phyloP scores from a whole-genome alignment of 2,888 invertebrate species.

The Erebia palarica region DNA sequence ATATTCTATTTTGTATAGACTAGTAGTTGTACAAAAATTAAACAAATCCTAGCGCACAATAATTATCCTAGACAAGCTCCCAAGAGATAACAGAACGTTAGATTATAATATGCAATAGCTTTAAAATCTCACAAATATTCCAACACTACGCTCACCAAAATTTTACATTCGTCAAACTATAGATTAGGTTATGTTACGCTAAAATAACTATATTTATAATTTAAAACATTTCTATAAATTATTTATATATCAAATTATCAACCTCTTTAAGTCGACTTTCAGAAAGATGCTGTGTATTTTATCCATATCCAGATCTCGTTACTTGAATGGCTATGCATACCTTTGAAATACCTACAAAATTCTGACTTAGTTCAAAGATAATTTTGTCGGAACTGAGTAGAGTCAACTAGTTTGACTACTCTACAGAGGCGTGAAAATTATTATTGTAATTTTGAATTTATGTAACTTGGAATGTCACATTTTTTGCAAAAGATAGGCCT shows the following conservation, averaged over 20 bases:
- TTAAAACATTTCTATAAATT: conserved; percentile 35
- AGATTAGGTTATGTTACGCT: conserved; percentile 18
- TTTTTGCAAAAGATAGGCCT: no score
- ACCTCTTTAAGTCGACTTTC: conserved; percentile 18
- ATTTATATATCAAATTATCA: conserved; percentile 21
- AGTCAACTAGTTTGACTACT: no score
- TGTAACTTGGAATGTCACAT: no score
- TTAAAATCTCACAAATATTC: conserved; percentile 18
- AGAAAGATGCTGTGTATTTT: conserved; percentile 30
- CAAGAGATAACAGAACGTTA: not conserved
- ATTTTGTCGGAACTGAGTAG: no score
- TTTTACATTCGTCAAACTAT: conserved; percentile 27
- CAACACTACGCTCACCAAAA: conserved; percentile 31
- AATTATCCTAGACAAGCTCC: not conserved
- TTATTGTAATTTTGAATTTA: no score
- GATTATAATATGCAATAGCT: conserved; percentile 34
- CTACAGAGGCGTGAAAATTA: no score
- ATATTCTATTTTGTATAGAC: no score
- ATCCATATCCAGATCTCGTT: not conserved
- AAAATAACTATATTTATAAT: conserved; percentile 25
- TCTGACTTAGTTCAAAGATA: no score
- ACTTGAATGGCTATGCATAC: not conserved
- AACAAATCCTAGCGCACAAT: no score
- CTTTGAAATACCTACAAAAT: no score
- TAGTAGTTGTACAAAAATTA: no score